Conservation (phyloP, 2,113 vertebrate genomes). For the Falcunculus frontatus region DNA sequence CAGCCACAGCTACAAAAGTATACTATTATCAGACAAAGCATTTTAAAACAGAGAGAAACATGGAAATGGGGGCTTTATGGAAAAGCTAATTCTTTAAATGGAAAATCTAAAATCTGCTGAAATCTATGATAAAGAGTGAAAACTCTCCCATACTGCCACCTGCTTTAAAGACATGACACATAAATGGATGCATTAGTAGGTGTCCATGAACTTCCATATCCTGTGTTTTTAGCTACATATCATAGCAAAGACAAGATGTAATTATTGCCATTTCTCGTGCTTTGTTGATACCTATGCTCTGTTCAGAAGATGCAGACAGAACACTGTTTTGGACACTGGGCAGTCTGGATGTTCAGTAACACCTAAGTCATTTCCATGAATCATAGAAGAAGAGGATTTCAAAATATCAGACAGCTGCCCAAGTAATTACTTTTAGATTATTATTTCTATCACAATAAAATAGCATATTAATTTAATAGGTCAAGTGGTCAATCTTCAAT, state of each 20-base stretch:
- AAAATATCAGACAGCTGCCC: neutral
- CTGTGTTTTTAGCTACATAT: neutral
- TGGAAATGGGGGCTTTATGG: neutral
- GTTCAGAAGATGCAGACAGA: neutral
- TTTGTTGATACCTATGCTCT: neutral
- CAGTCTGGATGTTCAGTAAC: neutral
- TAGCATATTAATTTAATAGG: neutral
- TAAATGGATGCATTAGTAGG: neutral
- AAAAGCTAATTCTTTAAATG: neutral
- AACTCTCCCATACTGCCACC: neutral
- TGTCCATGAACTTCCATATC: neutral
- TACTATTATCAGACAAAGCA: neutral
- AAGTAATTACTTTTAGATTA: neutral
- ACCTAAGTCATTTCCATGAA: neutral
- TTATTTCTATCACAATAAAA: neutral
- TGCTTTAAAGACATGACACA: neutral
- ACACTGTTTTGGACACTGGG: neutral
- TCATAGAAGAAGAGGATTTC: neutral
- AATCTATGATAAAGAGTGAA: neutral
- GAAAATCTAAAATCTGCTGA: neutral
- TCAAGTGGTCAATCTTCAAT: neutral
- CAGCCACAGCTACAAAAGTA: neutral
- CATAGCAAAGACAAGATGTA: neutral
- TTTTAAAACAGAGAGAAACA: neutral
- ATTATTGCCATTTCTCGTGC: neutral